Evolutionary conservation across 2,113 vertebrate genomes (phyloP), one percentile per base, ranked within the genome.

Genomic region (Acinonyx jubatus): DNA sequence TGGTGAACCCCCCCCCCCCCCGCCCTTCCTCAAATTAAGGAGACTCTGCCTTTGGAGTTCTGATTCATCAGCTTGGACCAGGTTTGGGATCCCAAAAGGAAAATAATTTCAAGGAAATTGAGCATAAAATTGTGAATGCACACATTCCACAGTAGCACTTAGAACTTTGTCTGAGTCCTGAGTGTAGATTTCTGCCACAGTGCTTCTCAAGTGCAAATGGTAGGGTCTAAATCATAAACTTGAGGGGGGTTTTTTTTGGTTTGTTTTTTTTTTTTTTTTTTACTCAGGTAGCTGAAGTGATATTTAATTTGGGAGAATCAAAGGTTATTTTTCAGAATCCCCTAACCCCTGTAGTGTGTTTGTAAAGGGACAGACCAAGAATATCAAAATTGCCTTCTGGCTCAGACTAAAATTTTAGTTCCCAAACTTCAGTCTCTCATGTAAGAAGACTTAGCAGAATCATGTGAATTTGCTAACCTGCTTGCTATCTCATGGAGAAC

Each of bases 1-100:
- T 25, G 45, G 25, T 29, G 16, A n/a, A 31, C 12, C 0, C 0
- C 9, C 7, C 12, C 2, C 55, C 3, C 18, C 31, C 12, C 2
- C 55, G 2, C 18, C 31, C 19, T 36, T 84, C n/a, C 48, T 33
- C 33, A 86, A 16, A 31, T 33, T 73, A 61, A 73, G 57, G 81
- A 89, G 41, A 91, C 4, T 29, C n/a, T 78, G 68, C 55, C 50
- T 85, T 33, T 4, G 3, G 66, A 65, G 25, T 68, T 61, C 88
- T 23, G 19, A 48, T 50, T 91, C 38, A 31, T 89, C 91, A 91
- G 63, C 23, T 23, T n/a, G 63, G 38, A 69, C 38, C 29, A 68
- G 27, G 52, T 33, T 55, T 66, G 18, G 41, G 9, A 7, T 71
- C 52, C 36, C 33, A 50, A 94, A 89, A 9, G 21, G 33, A 29